Evolutionary conservation across 2,888 invertebrate species (phyloP).

Genomic region (Drosophila algonquin): DNA sequence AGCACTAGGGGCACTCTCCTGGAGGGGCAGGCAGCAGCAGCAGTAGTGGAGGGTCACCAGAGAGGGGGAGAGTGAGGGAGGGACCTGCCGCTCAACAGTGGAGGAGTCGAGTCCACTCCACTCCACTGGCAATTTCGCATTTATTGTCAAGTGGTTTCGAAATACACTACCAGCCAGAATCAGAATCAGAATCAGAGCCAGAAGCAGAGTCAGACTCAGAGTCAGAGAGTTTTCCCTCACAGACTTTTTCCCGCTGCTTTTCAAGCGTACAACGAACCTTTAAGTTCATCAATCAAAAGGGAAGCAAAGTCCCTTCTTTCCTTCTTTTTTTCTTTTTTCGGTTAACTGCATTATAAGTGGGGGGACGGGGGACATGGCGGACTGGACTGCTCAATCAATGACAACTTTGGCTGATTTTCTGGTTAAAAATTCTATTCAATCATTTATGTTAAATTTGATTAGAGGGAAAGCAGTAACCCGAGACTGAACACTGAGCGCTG

Average conservation of each 20-base stretch:
- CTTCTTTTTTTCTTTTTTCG: constrained; percentile 7
- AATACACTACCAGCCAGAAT: constrained; percentile 52
- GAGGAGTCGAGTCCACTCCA: constrained; percentile 45
- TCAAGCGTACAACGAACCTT: constrained; percentile 39
- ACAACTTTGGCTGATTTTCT: constrained; percentile 60
- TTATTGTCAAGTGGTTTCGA: constrained; percentile 75
- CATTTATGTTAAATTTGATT: constrained; percentile 79
- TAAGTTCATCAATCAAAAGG: constrained; percentile 31
- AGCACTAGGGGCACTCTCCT: background rate
- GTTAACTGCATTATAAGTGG: constrained; percentile 42
- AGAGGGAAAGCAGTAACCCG: constrained; percentile 38
- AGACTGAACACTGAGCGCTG: constrained; percentile 21
- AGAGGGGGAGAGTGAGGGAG: constrained; percentile 37
- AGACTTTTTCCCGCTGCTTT: background rate
- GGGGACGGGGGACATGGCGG: background rate
- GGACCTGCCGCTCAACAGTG: constrained; percentile 15
- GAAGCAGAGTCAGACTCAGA: too few species aligned
- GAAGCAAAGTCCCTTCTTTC: background rate
- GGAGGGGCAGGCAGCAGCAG: background rate
- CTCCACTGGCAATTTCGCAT: constrained; percentile 63
- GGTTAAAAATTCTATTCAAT: constrained; percentile 76
- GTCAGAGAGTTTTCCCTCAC: background rate
- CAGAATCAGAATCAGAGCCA: background rate
- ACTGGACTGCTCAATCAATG: constrained; percentile 71
- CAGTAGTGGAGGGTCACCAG: constrained; percentile 16